Evolutionary conservation across 2,113 vertebrate genomes (phyloP), one percentile per base, ranked within the genome.

Genomic region (Erpornis zantholeuca): DNA sequence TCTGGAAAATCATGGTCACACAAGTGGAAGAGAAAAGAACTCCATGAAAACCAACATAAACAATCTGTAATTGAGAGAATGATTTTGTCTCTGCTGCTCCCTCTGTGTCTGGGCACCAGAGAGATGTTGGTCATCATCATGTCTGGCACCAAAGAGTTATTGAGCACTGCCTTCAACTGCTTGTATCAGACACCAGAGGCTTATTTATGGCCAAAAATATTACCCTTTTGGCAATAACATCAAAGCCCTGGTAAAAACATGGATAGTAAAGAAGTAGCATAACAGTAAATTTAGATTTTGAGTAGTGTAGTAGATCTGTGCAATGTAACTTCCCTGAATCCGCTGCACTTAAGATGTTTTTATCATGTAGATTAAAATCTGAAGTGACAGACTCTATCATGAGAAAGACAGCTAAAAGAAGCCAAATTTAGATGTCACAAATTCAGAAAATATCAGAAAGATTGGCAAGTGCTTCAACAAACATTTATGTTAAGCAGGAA

Each of bases 341-440:
- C 96, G 96, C 40, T 59, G 40, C 91, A 94, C 89, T 87, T 89
- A 40, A 49, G 54, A 66, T 17, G 22, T 7, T 82, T 89, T 61
- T 57, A 68, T 60, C 95, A 71, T 92, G 92, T 89, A 94, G 75
- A 68, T 96, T 96, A 86, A 97, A 96, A 98, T 97, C 96, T 91
- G 92, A 98, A 98, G 97, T 97, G 97, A 98, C 98, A 98, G 95
- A 93, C 95, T 97, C 97, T 79, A 97, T 86, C 81, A 86, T 76
- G 69, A 97, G 95, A 57, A 57, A 91, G 83, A 69, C 8, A 91
- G 81, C 73, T 72, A 61, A 65, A 89, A 72, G 59, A 19, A 96
- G 95, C 82, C 92, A 95, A 85, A 87, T 94, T 92, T 78, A 92
- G 83, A 87, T 94, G 94, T 95, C 96, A 96, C 88, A 95, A 94